Conservation (phyloP, 2,797 vertebrate species). For the Enteromius radiatus region DNA sequence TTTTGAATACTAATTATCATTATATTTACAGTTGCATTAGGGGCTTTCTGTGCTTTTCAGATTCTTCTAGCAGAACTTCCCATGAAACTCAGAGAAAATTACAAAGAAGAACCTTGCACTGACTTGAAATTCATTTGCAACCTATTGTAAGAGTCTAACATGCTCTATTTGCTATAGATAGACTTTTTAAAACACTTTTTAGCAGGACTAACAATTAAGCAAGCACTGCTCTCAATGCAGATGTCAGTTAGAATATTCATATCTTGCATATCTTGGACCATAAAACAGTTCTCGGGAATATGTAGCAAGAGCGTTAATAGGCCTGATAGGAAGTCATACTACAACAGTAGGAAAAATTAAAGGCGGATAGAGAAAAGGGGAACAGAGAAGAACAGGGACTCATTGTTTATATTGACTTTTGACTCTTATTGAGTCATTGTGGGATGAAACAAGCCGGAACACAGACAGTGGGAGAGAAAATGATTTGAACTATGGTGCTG, state of each 20-base stretch:
- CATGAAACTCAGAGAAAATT: slow-evolving; percentile 56
- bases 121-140: slow-evolving; percentile 1
- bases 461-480: background rate
- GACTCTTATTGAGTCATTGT: slow-evolving; percentile 19
- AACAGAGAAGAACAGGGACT: slow-evolving; percentile 49
- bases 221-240: background rate
- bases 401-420: slow-evolving; percentile 34
- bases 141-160: background rate
- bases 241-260: background rate
- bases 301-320: slow-evolving; percentile 7
- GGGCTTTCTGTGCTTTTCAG: slow-evolving; percentile 67
- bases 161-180: background rate
- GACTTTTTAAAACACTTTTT: background rate
- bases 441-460: background rate
- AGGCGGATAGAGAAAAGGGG: background rate
- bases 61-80: slow-evolving; percentile 56
- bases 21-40: slow-evolving; percentile 61
- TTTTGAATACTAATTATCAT: slow-evolving; percentile 66
- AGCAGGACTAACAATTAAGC: background rate
- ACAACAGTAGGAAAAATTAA: background rate
- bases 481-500: background rate
- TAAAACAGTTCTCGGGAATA: background rate
- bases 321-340: slow-evolving; percentile 16
- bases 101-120: slow-evolving; percentile 59
- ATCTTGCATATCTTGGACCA: background rate